Conservation (phyloP, 2,888 invertebrate species). For the Leptinotarsa peninsularis region DNA sequence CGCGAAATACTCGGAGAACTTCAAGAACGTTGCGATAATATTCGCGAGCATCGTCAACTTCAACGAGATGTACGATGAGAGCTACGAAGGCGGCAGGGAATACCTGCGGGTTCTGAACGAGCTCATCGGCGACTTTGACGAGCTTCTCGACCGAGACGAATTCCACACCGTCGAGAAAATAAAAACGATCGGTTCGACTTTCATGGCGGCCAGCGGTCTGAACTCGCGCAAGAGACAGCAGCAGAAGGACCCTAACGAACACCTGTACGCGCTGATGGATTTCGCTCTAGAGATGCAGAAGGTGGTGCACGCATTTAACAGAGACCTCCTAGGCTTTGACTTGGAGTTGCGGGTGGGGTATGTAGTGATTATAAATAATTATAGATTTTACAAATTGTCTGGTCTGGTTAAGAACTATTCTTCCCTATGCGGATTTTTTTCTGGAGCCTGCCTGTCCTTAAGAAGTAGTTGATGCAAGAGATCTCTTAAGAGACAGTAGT, state of each 20-base stretch:
- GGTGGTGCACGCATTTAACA: slow-evolving; percentile 88
- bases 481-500: too few relatives aligned
- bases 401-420: too few relatives aligned
- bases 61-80: slow-evolving; percentile 98
- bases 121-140: slow-evolving; percentile 95
- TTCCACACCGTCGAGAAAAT: slow-evolving; percentile 95
- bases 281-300: slow-evolving; percentile 93
- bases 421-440: too few relatives aligned
- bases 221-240: slow-evolving; percentile 82
- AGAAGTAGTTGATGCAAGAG: too few relatives aligned
- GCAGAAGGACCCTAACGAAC: slow-evolving; percentile 78
- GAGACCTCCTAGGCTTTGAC: slow-evolving; percentile 90
- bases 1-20: slow-evolving; percentile 94
- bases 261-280: slow-evolving; percentile 90
- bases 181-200: slow-evolving; percentile 96
- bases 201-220: slow-evolving; percentile 97
- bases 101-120: slow-evolving; percentile 95
- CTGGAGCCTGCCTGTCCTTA: too few relatives aligned
- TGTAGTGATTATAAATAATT: too few relatives aligned
- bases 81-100: slow-evolving; percentile 94
- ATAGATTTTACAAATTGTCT: too few relatives aligned
- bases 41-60: slow-evolving; percentile 98
- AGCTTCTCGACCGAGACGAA: slow-evolving; percentile 83
- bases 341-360: slow-evolving; percentile 84
- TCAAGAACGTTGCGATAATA: slow-evolving; percentile 91